Evolutionary conservation across 1,140 invertebrate species (phyloP).

Genomic region (Mactra quadrangularis): DNA sequence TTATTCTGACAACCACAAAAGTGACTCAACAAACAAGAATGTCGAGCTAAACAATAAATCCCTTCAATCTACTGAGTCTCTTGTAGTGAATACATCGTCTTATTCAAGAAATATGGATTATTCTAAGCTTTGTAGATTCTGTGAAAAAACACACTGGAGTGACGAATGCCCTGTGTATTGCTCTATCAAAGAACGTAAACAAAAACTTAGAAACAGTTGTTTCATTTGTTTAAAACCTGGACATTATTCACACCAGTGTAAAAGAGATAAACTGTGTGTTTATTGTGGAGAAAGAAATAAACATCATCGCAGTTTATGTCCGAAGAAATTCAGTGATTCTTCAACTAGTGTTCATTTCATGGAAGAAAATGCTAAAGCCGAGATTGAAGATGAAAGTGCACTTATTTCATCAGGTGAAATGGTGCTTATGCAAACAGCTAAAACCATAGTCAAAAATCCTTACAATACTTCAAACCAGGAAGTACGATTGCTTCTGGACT

Average conservation of each 20-base stretch:
- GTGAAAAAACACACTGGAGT: constrained; percentile 4
- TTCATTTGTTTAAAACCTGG: neutral
- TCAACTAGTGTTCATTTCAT: neutral
- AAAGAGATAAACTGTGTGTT: neutral
- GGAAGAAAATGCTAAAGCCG: neutral
- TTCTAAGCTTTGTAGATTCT: neutral
- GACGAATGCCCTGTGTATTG: neutral
- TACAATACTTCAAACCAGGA: neutral
- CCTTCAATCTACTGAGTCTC: neutral
- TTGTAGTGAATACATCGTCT: neutral
- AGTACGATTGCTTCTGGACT: constrained; percentile 7
- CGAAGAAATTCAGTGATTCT: neutral
- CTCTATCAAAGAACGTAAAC: neutral
- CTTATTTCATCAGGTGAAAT: constrained; percentile 3
- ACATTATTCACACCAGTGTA: neutral
- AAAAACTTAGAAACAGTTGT: neutral
- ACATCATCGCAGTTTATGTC: constrained; percentile 14
- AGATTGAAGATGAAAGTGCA: neutral
- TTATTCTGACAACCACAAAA: neutral
- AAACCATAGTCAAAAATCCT: constrained; percentile 6
- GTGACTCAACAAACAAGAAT: neutral
- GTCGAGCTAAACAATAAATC: neutral
- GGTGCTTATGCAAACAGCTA: constrained; percentile 24
- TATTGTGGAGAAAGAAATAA: neutral
- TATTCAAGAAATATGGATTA: neutral